A percentile compares a stretch with the other conserved stretches of the same genome.
Evolutionary conservation across 2,113 vertebrate genomes (phyloP).

Genomic region (Gavia stellata): DNA sequence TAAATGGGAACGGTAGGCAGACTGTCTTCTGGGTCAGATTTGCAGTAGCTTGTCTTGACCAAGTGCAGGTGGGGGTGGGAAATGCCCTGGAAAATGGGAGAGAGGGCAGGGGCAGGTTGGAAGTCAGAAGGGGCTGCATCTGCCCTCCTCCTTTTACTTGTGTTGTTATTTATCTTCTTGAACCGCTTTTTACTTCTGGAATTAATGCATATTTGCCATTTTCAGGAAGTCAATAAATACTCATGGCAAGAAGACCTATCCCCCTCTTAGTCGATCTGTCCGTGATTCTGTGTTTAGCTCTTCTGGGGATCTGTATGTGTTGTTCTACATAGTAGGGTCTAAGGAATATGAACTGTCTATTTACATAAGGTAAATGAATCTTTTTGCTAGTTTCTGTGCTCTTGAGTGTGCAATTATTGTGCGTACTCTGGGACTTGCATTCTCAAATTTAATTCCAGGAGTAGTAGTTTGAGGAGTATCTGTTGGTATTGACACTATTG

Average conservation of each 20-base stretch:
- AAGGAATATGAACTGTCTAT: background rate
- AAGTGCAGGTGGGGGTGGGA: background rate
- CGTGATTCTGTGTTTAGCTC: background rate
- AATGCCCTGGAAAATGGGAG: background rate
- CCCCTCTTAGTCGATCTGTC: background rate
- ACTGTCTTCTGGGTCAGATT: background rate
- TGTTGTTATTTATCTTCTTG: background rate
- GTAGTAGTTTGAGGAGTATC: background rate
- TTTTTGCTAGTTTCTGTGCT: background rate
- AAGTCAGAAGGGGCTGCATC: background rate
- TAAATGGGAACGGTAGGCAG: background rate
- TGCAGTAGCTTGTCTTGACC: background rate
- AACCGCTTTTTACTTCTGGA: background rate
- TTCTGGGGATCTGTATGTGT: background rate
- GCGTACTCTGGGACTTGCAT: background rate
- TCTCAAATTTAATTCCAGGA: background rate
- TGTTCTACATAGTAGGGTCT: background rate
- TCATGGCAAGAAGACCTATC: background rate
- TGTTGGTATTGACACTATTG: background rate
- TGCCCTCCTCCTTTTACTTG: background rate
- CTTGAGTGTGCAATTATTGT: background rate
- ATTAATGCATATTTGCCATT: background rate
- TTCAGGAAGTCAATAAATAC: background rate
- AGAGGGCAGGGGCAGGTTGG: background rate
- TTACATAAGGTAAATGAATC: background rate